Percentiles rank a stretch among this genome's conserved stretches.
Conservation (phyloP, 2,797 vertebrate genomes). For the Sylvilagus floridanus region DNA sequence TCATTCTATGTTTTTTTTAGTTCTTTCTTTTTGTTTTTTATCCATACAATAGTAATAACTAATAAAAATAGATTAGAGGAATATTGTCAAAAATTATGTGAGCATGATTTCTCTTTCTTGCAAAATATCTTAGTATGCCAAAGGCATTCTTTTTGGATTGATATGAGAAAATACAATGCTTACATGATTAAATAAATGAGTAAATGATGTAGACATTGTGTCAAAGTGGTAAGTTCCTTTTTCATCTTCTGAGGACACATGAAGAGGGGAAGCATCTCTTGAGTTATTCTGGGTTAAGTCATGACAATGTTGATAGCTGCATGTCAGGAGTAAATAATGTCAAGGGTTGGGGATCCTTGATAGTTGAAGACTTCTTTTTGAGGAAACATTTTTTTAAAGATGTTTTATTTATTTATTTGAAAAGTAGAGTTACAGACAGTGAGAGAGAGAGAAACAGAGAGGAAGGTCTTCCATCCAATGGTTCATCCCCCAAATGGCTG, state of each 20-base stretch:
- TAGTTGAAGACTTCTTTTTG: background rate
- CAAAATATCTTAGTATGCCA: background rate
- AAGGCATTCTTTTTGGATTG: background rate
- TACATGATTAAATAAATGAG: background rate
- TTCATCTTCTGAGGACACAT: too few species aligned
- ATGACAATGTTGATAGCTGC: background rate
- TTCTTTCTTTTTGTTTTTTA: too few species aligned
- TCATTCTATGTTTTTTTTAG: too few species aligned
- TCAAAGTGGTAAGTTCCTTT: background rate
- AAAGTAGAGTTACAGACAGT: too few species aligned
- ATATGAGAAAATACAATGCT: background rate
- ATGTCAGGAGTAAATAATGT: background rate
- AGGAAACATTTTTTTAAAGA: background rate
- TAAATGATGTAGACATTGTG: accelerated
- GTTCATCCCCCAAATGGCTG: too few species aligned
- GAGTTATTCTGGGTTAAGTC: background rate
- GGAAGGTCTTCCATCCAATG: too few species aligned
- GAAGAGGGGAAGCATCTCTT: background rate
- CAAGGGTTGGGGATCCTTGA: background rate
- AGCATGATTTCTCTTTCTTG: background rate
- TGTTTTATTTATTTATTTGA: too few species aligned
- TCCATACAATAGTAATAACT: background rate
- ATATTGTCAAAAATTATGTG: background rate
- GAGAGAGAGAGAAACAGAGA: too few species aligned
- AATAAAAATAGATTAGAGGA: background rate